Percentiles rank a stretch among this genome's conserved stretches.
Conservation (phyloP, 2,113 vertebrate species). For the Eretmochelys imbricata region DNA sequence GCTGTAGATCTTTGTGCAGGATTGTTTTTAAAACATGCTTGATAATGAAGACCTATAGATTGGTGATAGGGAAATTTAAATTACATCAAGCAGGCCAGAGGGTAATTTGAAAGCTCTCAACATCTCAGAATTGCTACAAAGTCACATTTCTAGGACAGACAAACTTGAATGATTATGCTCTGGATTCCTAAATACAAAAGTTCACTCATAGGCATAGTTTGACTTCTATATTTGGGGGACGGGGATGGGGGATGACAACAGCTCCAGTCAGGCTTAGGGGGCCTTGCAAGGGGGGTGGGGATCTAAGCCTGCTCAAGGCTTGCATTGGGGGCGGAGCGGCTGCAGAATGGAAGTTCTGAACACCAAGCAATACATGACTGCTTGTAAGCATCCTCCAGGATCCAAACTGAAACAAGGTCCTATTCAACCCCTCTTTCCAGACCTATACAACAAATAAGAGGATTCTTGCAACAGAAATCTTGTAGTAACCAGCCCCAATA, state of each 20-base stretch:
- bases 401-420: background rate
- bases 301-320: background rate
- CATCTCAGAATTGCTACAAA: slow-evolving; percentile 26
- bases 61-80: background rate
- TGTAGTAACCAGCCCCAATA: background rate
- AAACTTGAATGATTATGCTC: slow-evolving; percentile 2
- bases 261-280: background rate
- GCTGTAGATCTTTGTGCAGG: background rate
- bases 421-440: background rate
- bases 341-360: slow-evolving; percentile 7
- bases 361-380: background rate
- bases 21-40: background rate
- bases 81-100: slow-evolving; percentile 36
- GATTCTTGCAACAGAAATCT: background rate
- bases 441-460: background rate
- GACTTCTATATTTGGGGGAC: background rate
- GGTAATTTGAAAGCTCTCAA: slow-evolving; percentile 26
- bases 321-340: background rate
- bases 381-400: background rate
- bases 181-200: slow-evolving; percentile 1
- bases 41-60: background rate
- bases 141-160: slow-evolving; percentile 10
- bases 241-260: no score
- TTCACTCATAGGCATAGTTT: background rate
- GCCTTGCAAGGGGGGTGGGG: no score